These are phyloP conservation scores for Sylvia borin DNA, from an alignment of 2,797 vertebrate species.

Conservation along the genomic window DNA sequence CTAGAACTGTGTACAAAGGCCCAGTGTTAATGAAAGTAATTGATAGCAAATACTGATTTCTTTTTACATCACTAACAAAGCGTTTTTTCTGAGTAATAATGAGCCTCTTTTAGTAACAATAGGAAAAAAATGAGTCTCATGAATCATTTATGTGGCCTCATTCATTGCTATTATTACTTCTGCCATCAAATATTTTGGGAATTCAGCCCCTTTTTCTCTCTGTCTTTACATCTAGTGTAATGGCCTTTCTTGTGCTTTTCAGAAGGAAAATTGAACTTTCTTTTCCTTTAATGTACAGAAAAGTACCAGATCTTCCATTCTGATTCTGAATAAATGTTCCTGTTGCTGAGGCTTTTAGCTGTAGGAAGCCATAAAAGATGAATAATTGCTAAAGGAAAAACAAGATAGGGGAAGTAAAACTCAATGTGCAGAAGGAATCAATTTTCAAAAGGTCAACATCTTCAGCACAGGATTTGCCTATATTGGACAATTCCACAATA, in stretches of 20 bases:
- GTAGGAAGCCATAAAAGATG: constrained; percentile 58
- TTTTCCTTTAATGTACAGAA: constrained; percentile 58
- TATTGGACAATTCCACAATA: constrained; percentile 25
- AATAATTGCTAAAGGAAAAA: constrained; percentile 61
- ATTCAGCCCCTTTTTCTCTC: constrained; percentile 55
- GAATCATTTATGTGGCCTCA: constrained; percentile 63
- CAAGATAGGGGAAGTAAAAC: constrained; percentile 38
- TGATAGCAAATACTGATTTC: constrained; percentile 67
- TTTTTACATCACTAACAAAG: constrained; percentile 54
- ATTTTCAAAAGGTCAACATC: constrained; percentile 58
- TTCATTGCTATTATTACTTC: constrained; percentile 64
- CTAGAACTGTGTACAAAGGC: constrained; percentile 44
- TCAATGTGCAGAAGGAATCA: constrained; percentile 17
- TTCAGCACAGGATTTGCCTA: constrained; percentile 33
- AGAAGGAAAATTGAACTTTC: constrained; percentile 67
- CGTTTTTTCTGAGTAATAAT: constrained; percentile 56
- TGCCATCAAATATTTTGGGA: constrained; percentile 68
- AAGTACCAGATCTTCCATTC: constrained; percentile 57
- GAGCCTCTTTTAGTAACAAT: constrained; percentile 67
- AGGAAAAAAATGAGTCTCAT: constrained; percentile 50
- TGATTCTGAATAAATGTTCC: constrained; percentile 57
- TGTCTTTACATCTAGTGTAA: constrained; percentile 55
- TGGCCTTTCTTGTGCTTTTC: constrained; percentile 61
- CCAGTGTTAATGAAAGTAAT: constrained; percentile 64
- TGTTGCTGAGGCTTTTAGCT: constrained; percentile 43